Conservation (phyloP, 2,113 vertebrate genomes). For the Aldabrachelys gigantea region DNA sequence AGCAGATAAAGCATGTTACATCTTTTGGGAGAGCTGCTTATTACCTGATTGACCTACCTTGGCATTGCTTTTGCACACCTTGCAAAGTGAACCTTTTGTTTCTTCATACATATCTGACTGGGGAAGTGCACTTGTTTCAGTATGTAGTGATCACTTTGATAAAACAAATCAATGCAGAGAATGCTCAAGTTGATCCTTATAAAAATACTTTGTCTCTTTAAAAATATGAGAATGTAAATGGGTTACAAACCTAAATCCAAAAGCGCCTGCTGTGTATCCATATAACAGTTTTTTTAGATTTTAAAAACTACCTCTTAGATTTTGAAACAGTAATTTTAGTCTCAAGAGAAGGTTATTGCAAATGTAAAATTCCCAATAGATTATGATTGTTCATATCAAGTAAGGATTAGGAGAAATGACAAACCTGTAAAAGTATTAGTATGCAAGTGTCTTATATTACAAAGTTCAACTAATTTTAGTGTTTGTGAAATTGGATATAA, state of each 20-base stretch:
- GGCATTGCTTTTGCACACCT: background rate
- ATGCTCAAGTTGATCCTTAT: background rate
- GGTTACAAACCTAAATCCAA: constrained; percentile 28
- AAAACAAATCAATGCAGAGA: background rate
- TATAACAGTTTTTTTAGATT: background rate
- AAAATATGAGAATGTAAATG: background rate
- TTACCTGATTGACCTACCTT: background rate
- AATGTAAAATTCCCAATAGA: background rate
- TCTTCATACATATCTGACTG: background rate
- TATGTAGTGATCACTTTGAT: background rate
- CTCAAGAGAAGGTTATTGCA: background rate
- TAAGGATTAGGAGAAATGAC: background rate
- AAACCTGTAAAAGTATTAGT: background rate
- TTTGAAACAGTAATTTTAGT: background rate
- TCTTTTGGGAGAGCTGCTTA: background rate
- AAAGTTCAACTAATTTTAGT: background rate
- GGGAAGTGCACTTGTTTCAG: background rate
- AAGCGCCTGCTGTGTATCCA: background rate
- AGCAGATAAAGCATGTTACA: background rate
- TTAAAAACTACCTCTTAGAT: background rate
- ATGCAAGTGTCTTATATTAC: background rate
- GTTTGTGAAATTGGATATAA: background rate
- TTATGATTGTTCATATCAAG: background rate
- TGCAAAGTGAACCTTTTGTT: background rate
- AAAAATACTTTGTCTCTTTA: background rate